Percentiles rank a stretch among this genome's conserved stretches.
These are phyloP conservation scores for Melanostoma scalare DNA, from an alignment of 2,888 invertebrate genomes.

Conservation along the genomic window DNA sequence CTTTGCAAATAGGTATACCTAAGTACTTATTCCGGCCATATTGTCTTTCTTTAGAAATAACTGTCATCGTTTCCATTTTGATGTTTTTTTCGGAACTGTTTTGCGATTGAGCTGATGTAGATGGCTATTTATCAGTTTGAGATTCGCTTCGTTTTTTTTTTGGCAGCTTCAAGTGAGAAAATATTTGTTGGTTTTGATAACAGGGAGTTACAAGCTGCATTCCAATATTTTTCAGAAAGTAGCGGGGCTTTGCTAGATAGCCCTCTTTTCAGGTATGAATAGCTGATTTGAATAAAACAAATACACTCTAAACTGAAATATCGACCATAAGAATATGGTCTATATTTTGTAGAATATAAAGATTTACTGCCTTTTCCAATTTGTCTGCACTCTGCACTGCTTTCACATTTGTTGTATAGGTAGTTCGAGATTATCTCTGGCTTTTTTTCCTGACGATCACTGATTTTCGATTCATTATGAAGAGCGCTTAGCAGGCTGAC, in stretches of 20 bases:
- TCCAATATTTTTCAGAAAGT: constrained; percentile 10
- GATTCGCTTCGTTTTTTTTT: constrained; percentile 4
- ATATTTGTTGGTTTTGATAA: neutral
- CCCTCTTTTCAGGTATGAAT: neutral
- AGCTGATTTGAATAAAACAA: constrained; percentile 3
- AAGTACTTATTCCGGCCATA: neutral
- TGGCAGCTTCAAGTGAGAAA: neutral
- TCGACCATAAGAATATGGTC: neutral
- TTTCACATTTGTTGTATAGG: constrained; percentile 13
- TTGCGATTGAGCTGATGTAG: neutral
- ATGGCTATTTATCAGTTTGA: constrained; percentile 2
- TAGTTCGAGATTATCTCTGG: constrained; percentile 9
- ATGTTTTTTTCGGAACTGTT: constrained; percentile 4
- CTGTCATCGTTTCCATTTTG: neutral
- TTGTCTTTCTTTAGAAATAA: constrained; percentile 2
- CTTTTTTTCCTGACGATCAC: constrained; percentile 11
- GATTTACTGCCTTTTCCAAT: neutral
- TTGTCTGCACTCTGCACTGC: neutral
- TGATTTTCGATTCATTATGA: constrained; percentile 7
- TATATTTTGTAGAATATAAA: neutral
- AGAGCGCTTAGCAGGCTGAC: constrained; percentile 3
- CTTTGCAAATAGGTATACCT: no score
- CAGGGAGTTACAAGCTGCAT: constrained; percentile 5
- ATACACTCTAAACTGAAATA: neutral
- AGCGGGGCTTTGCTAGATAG: constrained; percentile 8